Evolutionary conservation across 2,113 vertebrate genomes (phyloP).

Genomic region (Phylloscopus trochilus): DNA sequence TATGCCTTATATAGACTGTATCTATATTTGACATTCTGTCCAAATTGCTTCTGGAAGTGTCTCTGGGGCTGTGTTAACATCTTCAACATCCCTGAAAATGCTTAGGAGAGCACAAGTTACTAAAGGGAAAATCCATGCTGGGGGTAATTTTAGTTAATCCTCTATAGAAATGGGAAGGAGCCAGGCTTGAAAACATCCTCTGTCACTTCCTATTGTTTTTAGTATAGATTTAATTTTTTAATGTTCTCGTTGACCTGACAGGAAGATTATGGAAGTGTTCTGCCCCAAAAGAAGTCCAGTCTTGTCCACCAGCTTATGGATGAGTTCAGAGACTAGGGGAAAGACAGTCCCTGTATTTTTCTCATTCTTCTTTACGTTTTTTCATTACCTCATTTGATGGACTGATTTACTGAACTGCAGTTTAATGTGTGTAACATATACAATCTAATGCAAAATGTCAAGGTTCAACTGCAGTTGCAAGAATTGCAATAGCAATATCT

Average conservation of each 20-base stretch:
- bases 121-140: not conserved
- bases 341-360: not conserved
- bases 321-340: not conserved
- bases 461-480: not conserved
- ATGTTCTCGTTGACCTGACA: not conserved
- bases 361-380: not conserved
- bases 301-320: not conserved
- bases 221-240: not conserved
- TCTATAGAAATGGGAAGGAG: not conserved
- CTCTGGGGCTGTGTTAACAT: not conserved
- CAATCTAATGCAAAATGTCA: not conserved
- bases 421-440: not conserved
- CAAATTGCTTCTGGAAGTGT: not conserved
- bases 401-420: not conserved
- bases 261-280: not conserved
- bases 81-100: not conserved
- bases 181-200: not conserved
- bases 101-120: not conserved
- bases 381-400: not conserved
- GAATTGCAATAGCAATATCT: not conserved
- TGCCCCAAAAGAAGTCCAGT: not conserved
- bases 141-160: not conserved
- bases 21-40: not conserved
- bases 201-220: not conserved
- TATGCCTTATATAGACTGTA: not conserved